A percentile compares a stretch with the other conserved stretches of the same genome.
phyloP scores from a whole-genome alignment of 2,797 vertebrate genomes.

The Schizopygopsis pylzovi region DNA sequence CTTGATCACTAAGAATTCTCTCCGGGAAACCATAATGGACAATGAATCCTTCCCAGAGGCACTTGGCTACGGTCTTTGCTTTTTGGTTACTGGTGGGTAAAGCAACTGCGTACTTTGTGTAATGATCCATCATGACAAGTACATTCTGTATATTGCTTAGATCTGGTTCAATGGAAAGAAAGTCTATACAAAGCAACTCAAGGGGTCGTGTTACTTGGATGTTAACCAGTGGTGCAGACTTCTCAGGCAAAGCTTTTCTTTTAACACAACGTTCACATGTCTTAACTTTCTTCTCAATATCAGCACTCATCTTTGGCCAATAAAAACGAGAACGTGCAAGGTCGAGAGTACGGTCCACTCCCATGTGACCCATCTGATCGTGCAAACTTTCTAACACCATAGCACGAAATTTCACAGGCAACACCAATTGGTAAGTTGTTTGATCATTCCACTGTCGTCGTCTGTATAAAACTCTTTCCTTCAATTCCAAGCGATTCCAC shows the following conservation, averaged over 20 bases:
- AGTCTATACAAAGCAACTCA: constrained; percentile 1
- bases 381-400: background rate
- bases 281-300: background rate
- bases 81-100: background rate
- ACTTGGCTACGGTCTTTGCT: background rate
- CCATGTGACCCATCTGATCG: background rate
- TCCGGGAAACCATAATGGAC: background rate
- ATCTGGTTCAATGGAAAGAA: background rate
- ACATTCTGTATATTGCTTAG: background rate
- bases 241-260: background rate
- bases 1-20: background rate
- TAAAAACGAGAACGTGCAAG: background rate
- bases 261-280: background rate
- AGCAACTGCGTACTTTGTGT: background rate
- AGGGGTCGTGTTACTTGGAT: constrained; percentile 5
- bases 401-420: background rate
- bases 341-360: background rate
- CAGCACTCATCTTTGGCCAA: background rate
- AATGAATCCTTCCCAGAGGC: background rate
- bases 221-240: background rate
- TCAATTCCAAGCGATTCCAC: background rate
- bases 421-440: background rate
- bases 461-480: background rate
- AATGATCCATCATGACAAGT: background rate
- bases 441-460: background rate